Conservation (phyloP, 2,888 invertebrate species). For the Noctua janthina region DNA sequence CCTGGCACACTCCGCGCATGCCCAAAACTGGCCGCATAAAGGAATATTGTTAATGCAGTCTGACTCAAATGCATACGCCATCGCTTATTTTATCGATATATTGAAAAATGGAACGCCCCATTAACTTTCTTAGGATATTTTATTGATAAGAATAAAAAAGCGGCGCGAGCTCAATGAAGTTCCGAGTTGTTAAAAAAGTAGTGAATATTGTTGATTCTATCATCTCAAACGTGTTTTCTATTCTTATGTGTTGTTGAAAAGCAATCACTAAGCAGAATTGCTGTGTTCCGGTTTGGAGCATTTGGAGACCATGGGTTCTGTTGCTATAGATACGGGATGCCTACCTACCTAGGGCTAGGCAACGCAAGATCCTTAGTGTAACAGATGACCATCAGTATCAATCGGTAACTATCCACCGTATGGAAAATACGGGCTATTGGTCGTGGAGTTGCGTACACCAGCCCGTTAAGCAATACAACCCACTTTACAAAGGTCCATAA, state of each 20-base stretch:
- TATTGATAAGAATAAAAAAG: not conserved
- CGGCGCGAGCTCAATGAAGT: not conserved
- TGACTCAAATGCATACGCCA: conserved; percentile 42
- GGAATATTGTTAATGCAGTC: conserved; percentile 34
- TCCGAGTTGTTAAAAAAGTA: not conserved
- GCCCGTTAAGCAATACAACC: not conserved
- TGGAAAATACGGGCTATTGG: not conserved
- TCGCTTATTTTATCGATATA: conserved; percentile 28
- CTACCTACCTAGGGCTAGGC: not conserved
- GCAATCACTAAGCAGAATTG: not conserved
- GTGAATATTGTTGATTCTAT: not conserved
- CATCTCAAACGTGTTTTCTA: not conserved
- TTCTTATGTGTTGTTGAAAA: conserved; percentile 1
- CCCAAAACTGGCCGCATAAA: conserved; percentile 42
- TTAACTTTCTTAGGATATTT: not conserved
- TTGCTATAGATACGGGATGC: not conserved
- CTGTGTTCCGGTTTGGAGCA: not conserved
- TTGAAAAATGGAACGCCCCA: conserved; percentile 18
- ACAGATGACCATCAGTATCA: not conserved
- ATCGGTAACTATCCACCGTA: not conserved
- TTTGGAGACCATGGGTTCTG: conserved; percentile 1
- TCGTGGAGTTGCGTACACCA: not conserved
- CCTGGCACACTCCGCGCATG: conserved; percentile 37
- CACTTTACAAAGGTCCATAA: not conserved
- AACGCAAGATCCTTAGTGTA: not conserved